phyloP scores from a whole-genome alignment of 2,888 invertebrate species.

The Conistra vaccinii region DNA sequence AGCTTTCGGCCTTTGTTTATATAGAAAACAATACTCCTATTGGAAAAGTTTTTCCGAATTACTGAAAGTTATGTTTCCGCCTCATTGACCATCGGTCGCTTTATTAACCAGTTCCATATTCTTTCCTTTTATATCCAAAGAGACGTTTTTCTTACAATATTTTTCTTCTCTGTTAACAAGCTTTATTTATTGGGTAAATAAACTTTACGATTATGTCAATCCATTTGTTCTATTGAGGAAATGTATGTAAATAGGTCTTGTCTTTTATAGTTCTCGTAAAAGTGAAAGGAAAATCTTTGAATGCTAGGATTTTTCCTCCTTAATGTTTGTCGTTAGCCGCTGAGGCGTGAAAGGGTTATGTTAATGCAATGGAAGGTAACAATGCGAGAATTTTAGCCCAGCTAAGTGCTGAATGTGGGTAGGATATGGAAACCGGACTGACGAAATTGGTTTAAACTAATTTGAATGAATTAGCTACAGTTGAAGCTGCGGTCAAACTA shows the following conservation, averaged over 20 bases:
- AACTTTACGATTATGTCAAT: conserved; percentile 42
- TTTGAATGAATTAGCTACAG: background rate
- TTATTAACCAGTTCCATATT: conserved; percentile 31
- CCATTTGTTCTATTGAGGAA: conserved; percentile 37
- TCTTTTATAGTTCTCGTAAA: conserved; percentile 17
- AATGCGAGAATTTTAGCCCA: conserved; percentile 10
- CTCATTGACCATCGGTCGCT: conserved; percentile 26
- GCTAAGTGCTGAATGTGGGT: conserved; percentile 17
- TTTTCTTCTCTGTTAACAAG: background rate
- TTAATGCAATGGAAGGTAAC: conserved; percentile 22
- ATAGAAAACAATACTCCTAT: conserved; percentile 20
- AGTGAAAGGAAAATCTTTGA: conserved; percentile 35
- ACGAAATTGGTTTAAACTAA: conserved; percentile 17
- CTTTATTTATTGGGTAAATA: conserved; percentile 34
- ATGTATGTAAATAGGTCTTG: conserved; percentile 36
- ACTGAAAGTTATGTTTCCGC: conserved; percentile 20
- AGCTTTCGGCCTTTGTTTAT: conserved; percentile 11
- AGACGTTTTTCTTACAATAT: conserved; percentile 20
- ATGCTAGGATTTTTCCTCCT: conserved; percentile 23
- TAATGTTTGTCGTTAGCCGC: conserved; percentile 29
- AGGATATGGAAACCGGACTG: background rate
- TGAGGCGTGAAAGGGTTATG: conserved; percentile 16
- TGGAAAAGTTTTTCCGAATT: conserved; percentile 33
- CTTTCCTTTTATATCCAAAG: conserved; percentile 24
- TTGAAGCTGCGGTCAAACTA: background rate